Base-by-base conservation (phyloP, 2,113 vertebrate genomes). In the Tragelaphus imberbis region DNA sequence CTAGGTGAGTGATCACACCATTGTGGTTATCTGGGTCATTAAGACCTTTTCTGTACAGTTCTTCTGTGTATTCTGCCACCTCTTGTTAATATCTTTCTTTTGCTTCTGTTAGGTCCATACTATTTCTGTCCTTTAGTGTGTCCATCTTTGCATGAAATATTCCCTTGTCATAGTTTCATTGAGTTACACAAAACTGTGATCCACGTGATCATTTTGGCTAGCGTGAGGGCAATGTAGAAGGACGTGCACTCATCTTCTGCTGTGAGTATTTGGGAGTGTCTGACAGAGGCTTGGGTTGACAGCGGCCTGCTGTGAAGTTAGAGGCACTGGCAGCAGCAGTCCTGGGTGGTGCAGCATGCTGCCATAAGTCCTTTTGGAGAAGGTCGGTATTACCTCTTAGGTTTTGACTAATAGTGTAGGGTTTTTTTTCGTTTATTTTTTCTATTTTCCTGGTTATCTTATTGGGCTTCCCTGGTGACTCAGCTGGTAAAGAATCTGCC, bases 381-480 rank as follows among this genome's bases (percentile, higher is more conserved):
- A 68, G n/a, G 17, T 71, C 2, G 2, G 33, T 71, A 36, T 36
- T 36, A 71, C n/a, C n/a, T 17, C 17, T 71, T 92, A 19, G 65
- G 84, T 88, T 94, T 91, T 44, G 23, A 23, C 61, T 80, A 15
- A 30, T 90, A 68, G n/a, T n/a, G 4, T 59, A 87, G 44, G 7
- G 10, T 11, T 61, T 59, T 49, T 61, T 63, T 36, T 16, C 8
- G 30, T 86, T 86, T 51, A 6, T 40, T n/a, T 58, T 81, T 88
- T 61, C 27, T n/a, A 5, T 84, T 53, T 68, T 95, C 30, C 40
- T 92, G 63, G 55, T 17, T 21, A 82, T 94, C 91, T 88, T 94
- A 63, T 36, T 36, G 65, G 65, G n/a, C n/a, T 71, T 71, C n/a
- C 65, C 4, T 71, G n/a, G n/a, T 71, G n/a, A 71, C 65, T 71